Evolutionary conservation across 2,113 vertebrate species (phyloP), one percentile per base, ranked within the genome.

Genomic region (Rafetus swinhoei): DNA sequence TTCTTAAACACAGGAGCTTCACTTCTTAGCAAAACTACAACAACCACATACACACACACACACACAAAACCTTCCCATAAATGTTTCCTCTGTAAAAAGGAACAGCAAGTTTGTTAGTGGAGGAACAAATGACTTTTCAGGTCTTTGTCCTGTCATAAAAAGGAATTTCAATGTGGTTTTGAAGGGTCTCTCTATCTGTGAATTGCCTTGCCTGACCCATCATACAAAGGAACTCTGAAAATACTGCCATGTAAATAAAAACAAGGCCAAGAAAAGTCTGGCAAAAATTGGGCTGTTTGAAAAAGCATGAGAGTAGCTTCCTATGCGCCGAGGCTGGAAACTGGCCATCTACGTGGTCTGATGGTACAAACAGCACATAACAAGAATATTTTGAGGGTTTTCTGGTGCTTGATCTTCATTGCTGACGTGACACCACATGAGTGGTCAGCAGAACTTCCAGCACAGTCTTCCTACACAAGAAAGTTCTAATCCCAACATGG

Each of bases 71-170:
- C 59, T 65, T 87, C 39, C 84, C 72, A 14, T 12, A 52, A 79
- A 83, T 50, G 77, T 85, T 89, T 95, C 56, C 89, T 25, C 2
- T 91, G 53, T 50, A 69, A 81, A 89, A 95, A 95, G 93, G 85
- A 85, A 39, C 85, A 76, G 19, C 91, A 81, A 60, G 86, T 86
- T 45, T 90, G 50, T 94, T 83, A 19, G 45, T 86, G 90, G 60
- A 54, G 57, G 39, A 60, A 86, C 50, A 91, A 90, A 56, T 10
- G n/a, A n/a, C 14, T 91, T 87, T 60, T 90, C 88, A 91, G 83
- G 72, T 86, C 29, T 84, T 79, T 52, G 69, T 86, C 9, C 7
- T 35, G 60, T 84, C 84, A 57, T 82, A 84, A 93, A 81, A 10
- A 69, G 54, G 39, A 81, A 90, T 85, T 60, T 69, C 84, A 86